phyloP scores from a whole-genome alignment of 53 echinoderm and acorn worm genomes.

The Echinometra lucunter region DNA sequence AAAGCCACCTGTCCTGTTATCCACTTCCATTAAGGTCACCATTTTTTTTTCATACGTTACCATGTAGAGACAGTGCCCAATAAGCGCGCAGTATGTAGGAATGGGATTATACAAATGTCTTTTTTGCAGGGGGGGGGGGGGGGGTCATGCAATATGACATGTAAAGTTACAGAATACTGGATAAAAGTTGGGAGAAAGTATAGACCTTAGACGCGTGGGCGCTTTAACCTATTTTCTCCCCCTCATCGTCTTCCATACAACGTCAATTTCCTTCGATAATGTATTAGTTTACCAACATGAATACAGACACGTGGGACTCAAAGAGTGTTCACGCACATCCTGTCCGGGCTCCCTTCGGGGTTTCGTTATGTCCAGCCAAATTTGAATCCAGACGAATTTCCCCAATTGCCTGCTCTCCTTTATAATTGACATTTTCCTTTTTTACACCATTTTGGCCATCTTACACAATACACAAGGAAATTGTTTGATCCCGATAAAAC shows the following conservation, averaged over 20 bases:
- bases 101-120: neutral
- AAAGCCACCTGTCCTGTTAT: no score
- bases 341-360: neutral
- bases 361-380: slow-evolving; percentile 56
- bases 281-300: slow-evolving; percentile 42
- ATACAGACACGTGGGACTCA: slow-evolving; percentile 55
- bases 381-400: slow-evolving; percentile 29
- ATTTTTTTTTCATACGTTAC: neutral
- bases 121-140: no score
- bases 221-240: neutral
- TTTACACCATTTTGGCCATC: slow-evolving; percentile 19
- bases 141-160: neutral
- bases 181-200: neutral
- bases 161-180: neutral
- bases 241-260: slow-evolving; percentile 25
- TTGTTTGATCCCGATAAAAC: slow-evolving; percentile 9
- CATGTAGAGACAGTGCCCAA: neutral
- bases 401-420: neutral
- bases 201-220: slow-evolving; percentile 43
- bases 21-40: neutral
- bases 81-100: no score
- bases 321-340: slow-evolving; percentile 1
- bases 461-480: slow-evolving; percentile 26
- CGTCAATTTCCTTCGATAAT: slow-evolving; percentile 51
- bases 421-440: slow-evolving; percentile 40